A percentile compares a stretch with the other conserved stretches of the same genome.
These are phyloP conservation scores for Antitype chi DNA, from an alignment of 2,888 invertebrate species.

Conservation along the genomic window DNA sequence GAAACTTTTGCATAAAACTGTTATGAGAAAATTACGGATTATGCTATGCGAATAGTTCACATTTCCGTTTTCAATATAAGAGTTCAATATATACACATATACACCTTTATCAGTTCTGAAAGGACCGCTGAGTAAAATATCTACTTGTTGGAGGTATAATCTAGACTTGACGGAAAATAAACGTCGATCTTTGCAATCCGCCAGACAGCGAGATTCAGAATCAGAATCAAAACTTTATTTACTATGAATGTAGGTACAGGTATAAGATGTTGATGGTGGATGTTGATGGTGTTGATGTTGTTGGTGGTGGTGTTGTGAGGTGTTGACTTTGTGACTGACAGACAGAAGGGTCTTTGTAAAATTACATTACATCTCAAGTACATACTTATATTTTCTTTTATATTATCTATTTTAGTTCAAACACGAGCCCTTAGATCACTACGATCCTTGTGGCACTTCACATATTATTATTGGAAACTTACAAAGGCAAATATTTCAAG, in stretches of 20 bases:
- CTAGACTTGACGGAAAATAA: background rate
- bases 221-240: no score
- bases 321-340: conserved; percentile 16
- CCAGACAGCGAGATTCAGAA: conserved; percentile 26
- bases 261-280: no score
- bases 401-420: conserved; percentile 29
- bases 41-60: conserved; percentile 50
- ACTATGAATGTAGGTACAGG: no score
- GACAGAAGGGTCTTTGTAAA: conserved; percentile 29
- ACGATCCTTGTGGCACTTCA: conserved; percentile 48
- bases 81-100: background rate
- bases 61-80: conserved; percentile 16
- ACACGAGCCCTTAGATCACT: conserved; percentile 21
- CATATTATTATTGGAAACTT: conserved; percentile 42
- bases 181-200: conserved; percentile 3
- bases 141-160: background rate
- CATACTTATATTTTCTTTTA: background rate
- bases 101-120: background rate
- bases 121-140: conserved; percentile 3
- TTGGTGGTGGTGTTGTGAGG: no score
- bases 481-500: conserved; percentile 49
- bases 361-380: conserved; percentile 12
- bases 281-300: no score
- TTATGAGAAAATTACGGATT: conserved; percentile 54
- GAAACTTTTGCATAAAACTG: conserved; percentile 64